Conservation (phyloP, 2,888 invertebrate genomes). For the Ichneumoninae sp. region DNA sequence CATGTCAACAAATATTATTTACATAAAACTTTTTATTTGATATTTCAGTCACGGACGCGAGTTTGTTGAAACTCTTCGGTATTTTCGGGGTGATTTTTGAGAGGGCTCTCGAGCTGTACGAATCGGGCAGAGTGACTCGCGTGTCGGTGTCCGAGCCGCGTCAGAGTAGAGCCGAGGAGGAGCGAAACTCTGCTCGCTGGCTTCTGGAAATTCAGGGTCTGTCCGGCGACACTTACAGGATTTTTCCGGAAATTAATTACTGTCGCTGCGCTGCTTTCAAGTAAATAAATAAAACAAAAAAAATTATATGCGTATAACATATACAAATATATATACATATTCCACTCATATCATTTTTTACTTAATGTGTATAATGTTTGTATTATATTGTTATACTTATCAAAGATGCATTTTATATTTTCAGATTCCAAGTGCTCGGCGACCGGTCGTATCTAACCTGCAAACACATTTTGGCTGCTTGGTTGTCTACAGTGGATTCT, state of each 20-base stretch:
- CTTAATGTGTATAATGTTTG: too few species aligned
- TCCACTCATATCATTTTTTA: too few species aligned
- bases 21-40: neutral
- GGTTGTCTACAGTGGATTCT: conserved; percentile 84
- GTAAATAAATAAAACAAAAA: conserved; percentile 66
- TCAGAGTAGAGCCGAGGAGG: conserved; percentile 58
- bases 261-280: conserved; percentile 89
- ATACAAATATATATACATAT: too few species aligned
- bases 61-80: conserved; percentile 86
- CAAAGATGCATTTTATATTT: conserved; percentile 44
- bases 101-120: conserved; percentile 88
- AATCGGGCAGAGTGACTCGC: conserved; percentile 85
- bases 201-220: conserved; percentile 87
- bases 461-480: conserved; percentile 89
- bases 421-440: conserved; percentile 86
- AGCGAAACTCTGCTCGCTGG: conserved; percentile 77
- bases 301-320: neutral
- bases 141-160: conserved; percentile 84
- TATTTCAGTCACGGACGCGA: conserved; percentile 86
- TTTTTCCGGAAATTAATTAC: conserved; percentile 89
- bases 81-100: conserved; percentile 87
- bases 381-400: neutral
- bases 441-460: conserved; percentile 86
- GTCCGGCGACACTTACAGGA: conserved; percentile 86
- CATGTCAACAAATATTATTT: conserved; percentile 72